phyloP scores from a whole-genome alignment of 1,140 invertebrate species.

The Musca vetustissima region DNA sequence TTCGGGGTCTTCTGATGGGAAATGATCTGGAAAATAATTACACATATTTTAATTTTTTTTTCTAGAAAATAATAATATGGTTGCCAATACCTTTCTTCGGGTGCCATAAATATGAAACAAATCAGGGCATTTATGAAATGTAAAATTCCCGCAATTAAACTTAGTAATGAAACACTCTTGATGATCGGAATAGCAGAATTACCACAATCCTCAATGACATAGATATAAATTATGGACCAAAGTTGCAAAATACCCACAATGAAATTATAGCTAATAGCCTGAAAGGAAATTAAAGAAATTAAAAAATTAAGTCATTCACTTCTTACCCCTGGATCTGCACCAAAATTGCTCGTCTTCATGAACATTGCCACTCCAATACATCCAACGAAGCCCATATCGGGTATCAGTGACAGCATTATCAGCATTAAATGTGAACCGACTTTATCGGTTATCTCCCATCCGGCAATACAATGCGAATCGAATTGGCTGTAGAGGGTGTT shows the following conservation, averaged over 20 bases:
- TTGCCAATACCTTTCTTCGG: background rate
- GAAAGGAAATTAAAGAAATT: background rate
- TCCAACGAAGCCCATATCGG: background rate
- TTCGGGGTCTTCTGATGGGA: too few species aligned
- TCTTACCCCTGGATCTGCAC: slow-evolving; percentile 9
- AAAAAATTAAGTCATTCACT: too few species aligned
- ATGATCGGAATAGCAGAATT: background rate
- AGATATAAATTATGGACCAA: background rate
- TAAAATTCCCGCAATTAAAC: background rate
- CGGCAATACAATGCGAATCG: background rate
- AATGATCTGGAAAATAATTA: too few species aligned
- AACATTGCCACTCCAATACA: background rate
- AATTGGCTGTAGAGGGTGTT: background rate
- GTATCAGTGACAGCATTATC: background rate
- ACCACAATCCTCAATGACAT: background rate
- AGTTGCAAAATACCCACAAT: background rate
- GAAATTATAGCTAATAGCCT: slow-evolving; percentile 8
- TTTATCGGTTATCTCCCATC: slow-evolving; percentile 4
- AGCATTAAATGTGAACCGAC: background rate
- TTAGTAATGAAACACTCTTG: background rate
- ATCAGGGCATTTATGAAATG: background rate
- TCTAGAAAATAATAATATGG: too few species aligned
- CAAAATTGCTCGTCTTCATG: background rate
- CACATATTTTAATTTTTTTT: too few species aligned
- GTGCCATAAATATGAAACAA: background rate